These are phyloP conservation scores for Coptodon rendalli DNA, from an alignment of 2,113 vertebrate genomes.

Conservation along the genomic window DNA sequence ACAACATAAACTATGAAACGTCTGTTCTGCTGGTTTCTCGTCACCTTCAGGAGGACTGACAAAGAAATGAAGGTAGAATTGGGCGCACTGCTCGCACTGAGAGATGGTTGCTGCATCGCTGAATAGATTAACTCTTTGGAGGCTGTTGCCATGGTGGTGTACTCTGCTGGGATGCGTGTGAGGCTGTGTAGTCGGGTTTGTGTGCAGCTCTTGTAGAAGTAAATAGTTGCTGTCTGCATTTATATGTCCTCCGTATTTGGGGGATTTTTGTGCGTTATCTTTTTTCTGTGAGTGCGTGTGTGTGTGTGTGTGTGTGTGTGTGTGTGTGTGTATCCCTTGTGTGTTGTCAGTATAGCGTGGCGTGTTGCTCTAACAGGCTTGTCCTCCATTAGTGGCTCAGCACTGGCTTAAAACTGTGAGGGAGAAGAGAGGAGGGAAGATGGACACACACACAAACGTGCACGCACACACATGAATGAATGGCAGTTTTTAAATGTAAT, in stretches of 20 bases:
- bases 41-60: conserved; percentile 35
- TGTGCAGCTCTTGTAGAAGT: conserved; percentile 12
- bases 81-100: conserved; percentile 50
- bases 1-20: background rate
- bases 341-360: conserved; percentile 42
- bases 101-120: conserved; percentile 53
- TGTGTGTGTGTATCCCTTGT: conserved; percentile 18
- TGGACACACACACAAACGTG: background rate
- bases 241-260: background rate
- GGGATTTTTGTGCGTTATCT: background rate
- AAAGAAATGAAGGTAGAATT: conserved; percentile 67
- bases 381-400: conserved; percentile 63
- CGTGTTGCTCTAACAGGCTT: conserved; percentile 63
- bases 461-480: background rate
- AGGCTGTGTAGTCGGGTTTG: background rate
- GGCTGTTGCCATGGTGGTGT: conserved; percentile 53
- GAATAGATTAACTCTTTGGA: conserved; percentile 62
- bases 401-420: conserved; percentile 37
- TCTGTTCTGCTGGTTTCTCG: conserved; percentile 22
- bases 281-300: background rate
- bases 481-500: background rate
- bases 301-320: background rate
- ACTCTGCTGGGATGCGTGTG: conserved; percentile 47
- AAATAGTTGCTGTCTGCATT: background rate
- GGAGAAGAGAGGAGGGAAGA: conserved; percentile 14